Evolutionary conservation across 2,888 invertebrate species (phyloP), one percentile per base, ranked within the genome.

Genomic region (Penaeus monodon): DNA sequence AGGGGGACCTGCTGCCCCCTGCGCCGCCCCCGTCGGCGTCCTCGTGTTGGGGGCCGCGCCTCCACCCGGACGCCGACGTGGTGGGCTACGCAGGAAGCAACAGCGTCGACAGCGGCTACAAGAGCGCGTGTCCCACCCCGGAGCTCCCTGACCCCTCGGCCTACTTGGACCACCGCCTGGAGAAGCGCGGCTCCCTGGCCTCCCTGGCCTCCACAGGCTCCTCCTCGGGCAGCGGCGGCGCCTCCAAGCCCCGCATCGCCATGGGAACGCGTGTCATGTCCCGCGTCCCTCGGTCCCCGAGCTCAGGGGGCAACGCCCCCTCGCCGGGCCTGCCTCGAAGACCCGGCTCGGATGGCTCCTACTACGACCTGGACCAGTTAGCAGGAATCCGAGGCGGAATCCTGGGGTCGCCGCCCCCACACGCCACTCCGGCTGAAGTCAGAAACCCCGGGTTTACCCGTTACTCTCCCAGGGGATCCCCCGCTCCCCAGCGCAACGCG

Each of bases 31-130:
- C 90, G 78, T 73, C 88, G 74, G 85, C 88, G 29, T 80, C 84
- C 20, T 86, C 89, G 27, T 89, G 89, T 80, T 81, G 85, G 88
- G 84, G 81, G 66, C 81, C 81, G 29, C 79, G 86, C 17, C 83
- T 86, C 66, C 86, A 91, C 81, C 91, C 90, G 24, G 92, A 92
- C 68, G 90, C 91, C 24, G 92, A 92, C 88, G 91, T 91, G 0
- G 91, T 91, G 49, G 92, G 91, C 22, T 92, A 92, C 86, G 91
- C 92, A 2, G 92, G 92, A 22, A 91, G 92, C 77, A 92, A 92
- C 89, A 92, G 92, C 33, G 91, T 92, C 27, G 92, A 92, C 90
- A 92, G 91, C 68, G 92, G 92, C 20, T 92, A 92, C 90, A 92
- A 92, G 89, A 92, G 92, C 86, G 91, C 91, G 12, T 92, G 92